Conservation (phyloP, 2,888 invertebrate genomes). For the Lasiommata megera region DNA sequence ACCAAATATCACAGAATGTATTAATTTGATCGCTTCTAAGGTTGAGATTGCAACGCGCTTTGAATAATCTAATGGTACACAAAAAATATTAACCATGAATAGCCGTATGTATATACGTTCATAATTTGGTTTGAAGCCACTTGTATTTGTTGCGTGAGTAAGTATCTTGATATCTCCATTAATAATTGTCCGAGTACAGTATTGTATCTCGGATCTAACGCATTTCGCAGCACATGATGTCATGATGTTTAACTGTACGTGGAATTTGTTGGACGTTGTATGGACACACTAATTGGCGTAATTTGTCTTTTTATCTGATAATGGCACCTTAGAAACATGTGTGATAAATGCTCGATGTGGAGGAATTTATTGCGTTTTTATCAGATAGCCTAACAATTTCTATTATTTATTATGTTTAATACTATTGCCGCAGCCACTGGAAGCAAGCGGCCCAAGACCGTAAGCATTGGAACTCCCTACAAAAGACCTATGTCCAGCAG, state of each 20-base stretch:
- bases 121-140: slow-evolving; percentile 20
- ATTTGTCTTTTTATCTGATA: slow-evolving; percentile 10
- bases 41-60: slow-evolving; percentile 2
- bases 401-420: not conserved
- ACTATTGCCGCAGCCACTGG: too few relatives aligned
- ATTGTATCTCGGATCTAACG: slow-evolving; percentile 35
- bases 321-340: not conserved
- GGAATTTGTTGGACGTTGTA: slow-evolving; percentile 8
- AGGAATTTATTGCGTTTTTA: not conserved
- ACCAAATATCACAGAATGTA: not conserved
- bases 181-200: slow-evolving; percentile 43
- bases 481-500: too few relatives aligned
- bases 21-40: slow-evolving; percentile 15
- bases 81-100: slow-evolving; percentile 30
- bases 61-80: slow-evolving; percentile 1
- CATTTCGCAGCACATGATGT: slow-evolving; percentile 34
- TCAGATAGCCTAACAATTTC: not conserved
- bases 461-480: too few relatives aligned
- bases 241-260: slow-evolving; percentile 15
- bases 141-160: slow-evolving; percentile 28
- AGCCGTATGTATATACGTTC: too few relatives aligned
- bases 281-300: slow-evolving; percentile 1
- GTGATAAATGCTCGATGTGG: not conserved
- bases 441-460: too few relatives aligned
- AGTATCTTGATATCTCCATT: slow-evolving; percentile 46